Percentiles rank a stretch among this genome's conserved stretches.
Conservation (phyloP, 2,113 vertebrate species). For the Peromyscus leucopus region DNA sequence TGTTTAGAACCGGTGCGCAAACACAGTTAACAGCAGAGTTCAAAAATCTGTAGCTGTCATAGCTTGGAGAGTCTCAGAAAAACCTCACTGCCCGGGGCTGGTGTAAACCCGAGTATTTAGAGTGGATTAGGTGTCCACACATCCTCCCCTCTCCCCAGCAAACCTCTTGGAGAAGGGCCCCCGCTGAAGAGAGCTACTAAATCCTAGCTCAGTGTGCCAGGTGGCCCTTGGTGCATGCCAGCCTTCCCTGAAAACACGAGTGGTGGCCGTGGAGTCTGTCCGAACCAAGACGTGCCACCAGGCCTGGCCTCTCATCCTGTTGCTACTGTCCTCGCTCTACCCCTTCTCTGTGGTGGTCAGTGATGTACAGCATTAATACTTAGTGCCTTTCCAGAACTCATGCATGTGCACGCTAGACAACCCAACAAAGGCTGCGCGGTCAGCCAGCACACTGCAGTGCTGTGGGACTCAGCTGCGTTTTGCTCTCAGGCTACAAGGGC, state of each 20-base stretch:
- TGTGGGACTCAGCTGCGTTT: neutral
- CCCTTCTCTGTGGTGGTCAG: neutral
- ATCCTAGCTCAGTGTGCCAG: neutral
- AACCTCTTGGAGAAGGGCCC: neutral
- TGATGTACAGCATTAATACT: rapidly evolving
- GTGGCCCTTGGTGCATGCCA: neutral
- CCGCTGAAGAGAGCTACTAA: neutral
- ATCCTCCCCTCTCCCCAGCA: neutral
- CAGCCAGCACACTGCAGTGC: neutral
- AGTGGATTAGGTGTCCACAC: neutral
- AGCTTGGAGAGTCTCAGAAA: neutral
- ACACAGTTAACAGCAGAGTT: neutral
- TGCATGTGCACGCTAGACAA: rapidly evolving
- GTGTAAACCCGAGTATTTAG: neutral
- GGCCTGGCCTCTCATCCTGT: too few relatives aligned
- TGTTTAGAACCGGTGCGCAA: neutral
- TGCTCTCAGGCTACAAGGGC: neutral
- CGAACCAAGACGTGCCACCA: neutral
- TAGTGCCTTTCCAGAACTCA: neutral
- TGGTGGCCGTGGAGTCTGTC: neutral
- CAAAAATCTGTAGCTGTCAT: neutral
- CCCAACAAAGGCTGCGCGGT: neutral
- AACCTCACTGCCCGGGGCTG: neutral
- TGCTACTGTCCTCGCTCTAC: neutral
- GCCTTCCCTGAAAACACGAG: neutral